A percentile compares a stretch with the other conserved stretches of the same genome.
phyloP scores from a whole-genome alignment of 2,888 invertebrate genomes.

The Rotaria sp. region DNA sequence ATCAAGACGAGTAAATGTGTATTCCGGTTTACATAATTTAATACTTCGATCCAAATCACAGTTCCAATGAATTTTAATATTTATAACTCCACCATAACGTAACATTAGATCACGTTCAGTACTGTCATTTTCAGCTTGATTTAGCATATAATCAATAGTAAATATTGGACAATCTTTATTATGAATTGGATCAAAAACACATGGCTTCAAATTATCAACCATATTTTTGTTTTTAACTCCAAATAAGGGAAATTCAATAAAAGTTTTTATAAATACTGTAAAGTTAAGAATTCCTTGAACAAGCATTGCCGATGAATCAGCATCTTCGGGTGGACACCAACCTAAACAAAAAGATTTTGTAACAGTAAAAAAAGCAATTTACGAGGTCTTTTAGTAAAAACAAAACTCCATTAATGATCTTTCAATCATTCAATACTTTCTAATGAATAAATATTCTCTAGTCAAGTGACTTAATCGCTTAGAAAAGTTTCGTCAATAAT shows the following conservation, averaged over 20 bases:
- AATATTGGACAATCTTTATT: slow-evolving; percentile 54
- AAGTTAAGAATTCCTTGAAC: slow-evolving; percentile 47
- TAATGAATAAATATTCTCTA: too few relatives aligned
- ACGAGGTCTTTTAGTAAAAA: too few relatives aligned
- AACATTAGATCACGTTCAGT: slow-evolving; percentile 41
- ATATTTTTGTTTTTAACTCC: slow-evolving; percentile 48
- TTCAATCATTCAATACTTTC: too few relatives aligned
- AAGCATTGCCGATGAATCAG: neutral
- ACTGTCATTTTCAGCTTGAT: slow-evolving; percentile 43
- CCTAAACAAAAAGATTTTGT: slow-evolving; percentile 32
- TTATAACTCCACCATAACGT: slow-evolving; percentile 55
- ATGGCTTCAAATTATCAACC: neutral
- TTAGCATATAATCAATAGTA: slow-evolving; percentile 53
- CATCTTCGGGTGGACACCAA: slow-evolving; percentile 38
- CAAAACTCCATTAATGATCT: too few relatives aligned
- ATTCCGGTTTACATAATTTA: slow-evolving; percentile 56
- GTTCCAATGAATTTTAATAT: slow-evolving; percentile 57
- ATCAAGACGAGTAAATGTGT: slow-evolving; percentile 57
- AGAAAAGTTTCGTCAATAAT: too few relatives aligned
- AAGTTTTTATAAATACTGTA: slow-evolving; percentile 58
- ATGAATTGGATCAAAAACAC: neutral
- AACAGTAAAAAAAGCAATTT: too few relatives aligned
- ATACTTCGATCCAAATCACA: slow-evolving; percentile 57
- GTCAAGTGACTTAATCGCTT: too few relatives aligned
- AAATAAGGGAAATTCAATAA: slow-evolving; percentile 56